Evolutionary conservation across 2,113 vertebrate genomes (phyloP).

Genomic region (Rousettus leschenaultii): DNA sequence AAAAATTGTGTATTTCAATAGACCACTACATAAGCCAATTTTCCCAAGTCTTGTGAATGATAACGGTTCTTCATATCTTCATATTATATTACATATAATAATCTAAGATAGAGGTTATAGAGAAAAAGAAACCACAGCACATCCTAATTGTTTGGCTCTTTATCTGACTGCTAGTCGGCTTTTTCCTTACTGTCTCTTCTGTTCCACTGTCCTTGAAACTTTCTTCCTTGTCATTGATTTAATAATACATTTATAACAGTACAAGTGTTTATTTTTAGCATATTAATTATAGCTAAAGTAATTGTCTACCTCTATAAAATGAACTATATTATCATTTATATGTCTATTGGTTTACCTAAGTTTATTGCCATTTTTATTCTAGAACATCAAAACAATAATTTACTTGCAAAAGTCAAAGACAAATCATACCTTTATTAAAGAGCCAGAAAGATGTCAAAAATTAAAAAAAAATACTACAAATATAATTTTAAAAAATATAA

Average conservation of each 20-base stretch:
- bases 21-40: background rate
- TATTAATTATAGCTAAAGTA: constrained; percentile 26
- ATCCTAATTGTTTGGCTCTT: background rate
- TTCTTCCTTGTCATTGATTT: background rate
- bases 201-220: constrained; percentile 36
- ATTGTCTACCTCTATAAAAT: background rate
- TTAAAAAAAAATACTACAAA: background rate
- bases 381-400: constrained; percentile 13
- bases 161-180: background rate
- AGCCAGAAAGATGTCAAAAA: background rate
- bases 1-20: constrained; percentile 8
- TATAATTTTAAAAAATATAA: background rate
- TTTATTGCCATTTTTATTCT: constrained; percentile 6
- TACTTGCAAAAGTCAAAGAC: constrained; percentile 22
- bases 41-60: background rate
- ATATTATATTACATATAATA: background rate
- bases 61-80: background rate
- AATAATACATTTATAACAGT: constrained; percentile 33
- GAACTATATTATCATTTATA: background rate
- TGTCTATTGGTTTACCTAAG: background rate
- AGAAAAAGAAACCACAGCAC: background rate
- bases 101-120: constrained; percentile 24
- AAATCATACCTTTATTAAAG: background rate
- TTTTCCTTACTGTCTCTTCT: constrained; percentile 40
- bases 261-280: constrained; percentile 48